phyloP scores from a whole-genome alignment of 2,113 vertebrate species.

The Tamias sibiricus region DNA sequence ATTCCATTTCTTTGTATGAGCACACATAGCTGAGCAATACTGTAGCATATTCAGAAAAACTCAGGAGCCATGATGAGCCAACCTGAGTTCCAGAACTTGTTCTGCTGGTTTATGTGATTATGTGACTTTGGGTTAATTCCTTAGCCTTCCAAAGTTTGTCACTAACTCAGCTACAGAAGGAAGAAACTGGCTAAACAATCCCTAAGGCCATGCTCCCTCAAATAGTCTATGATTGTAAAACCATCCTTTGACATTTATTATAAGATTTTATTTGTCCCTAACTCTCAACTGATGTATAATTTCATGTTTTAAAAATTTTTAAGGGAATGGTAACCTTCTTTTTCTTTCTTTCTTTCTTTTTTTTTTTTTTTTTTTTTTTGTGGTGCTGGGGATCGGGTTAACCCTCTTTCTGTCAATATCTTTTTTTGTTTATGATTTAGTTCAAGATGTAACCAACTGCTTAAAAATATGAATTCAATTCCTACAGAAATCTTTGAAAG shows the following conservation, averaged over 20 bases:
- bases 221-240: slow-evolving; percentile 13
- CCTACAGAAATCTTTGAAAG: background rate
- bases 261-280: background rate
- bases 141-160: background rate
- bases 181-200: background rate
- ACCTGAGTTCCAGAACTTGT: background rate
- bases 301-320: slow-evolving; percentile 46
- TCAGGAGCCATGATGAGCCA: background rate
- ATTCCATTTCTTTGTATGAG: background rate
- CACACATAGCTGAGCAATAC: background rate
- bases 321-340: background rate
- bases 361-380: too few relatives aligned
- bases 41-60: background rate
- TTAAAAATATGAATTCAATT: slow-evolving; percentile 33
- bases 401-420: background rate
- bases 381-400: too few relatives aligned
- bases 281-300: background rate
- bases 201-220: background rate
- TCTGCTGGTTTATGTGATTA: background rate
- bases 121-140: background rate
- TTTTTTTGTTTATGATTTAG: background rate
- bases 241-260: background rate
- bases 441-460: background rate
- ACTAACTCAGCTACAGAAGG: background rate
- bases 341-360: too few relatives aligned